phyloP scores from a whole-genome alignment of 1,140 invertebrate genomes.

The Zaprionus vittiger region DNA sequence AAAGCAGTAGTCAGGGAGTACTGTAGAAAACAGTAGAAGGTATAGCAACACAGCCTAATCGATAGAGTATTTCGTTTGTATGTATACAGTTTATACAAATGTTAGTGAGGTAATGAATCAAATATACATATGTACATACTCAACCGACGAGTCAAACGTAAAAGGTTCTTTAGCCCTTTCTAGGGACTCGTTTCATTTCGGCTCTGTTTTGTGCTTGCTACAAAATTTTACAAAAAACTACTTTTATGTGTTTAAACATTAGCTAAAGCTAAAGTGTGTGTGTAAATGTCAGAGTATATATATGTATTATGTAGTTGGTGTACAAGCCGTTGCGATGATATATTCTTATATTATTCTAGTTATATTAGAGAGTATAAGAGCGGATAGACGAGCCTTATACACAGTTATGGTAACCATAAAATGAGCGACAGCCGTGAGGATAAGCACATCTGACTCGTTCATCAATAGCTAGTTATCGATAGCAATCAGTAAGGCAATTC shows the following conservation, averaged over 20 bases:
- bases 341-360: neutral
- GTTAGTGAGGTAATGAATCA: slow-evolving; percentile 24
- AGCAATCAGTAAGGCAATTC: slow-evolving; percentile 7
- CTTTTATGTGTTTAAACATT: slow-evolving; percentile 29
- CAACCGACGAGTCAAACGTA: slow-evolving; percentile 16
- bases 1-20: neutral
- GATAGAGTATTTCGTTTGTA: neutral
- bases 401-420: slow-evolving; percentile 24
- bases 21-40: neutral
- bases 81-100: slow-evolving; percentile 41
- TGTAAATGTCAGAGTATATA: slow-evolving; percentile 4
- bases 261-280: slow-evolving; percentile 12
- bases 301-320: slow-evolving; percentile 11
- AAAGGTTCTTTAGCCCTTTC: slow-evolving; percentile 4
- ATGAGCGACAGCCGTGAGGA: slow-evolving; percentile 20
- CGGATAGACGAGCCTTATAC: slow-evolving; percentile 26
- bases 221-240: slow-evolving; percentile 41
- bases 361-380: slow-evolving; percentile 1
- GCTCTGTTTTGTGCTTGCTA: slow-evolving; percentile 42
- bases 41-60: neutral
- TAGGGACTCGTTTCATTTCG: slow-evolving; percentile 6
- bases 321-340: slow-evolving; percentile 4
- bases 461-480: slow-evolving; percentile 3
- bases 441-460: slow-evolving; percentile 6
- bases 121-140: slow-evolving; percentile 49